phyloP scores from a whole-genome alignment of 2,888 invertebrate species.

The Pristionchus japonicus region DNA sequence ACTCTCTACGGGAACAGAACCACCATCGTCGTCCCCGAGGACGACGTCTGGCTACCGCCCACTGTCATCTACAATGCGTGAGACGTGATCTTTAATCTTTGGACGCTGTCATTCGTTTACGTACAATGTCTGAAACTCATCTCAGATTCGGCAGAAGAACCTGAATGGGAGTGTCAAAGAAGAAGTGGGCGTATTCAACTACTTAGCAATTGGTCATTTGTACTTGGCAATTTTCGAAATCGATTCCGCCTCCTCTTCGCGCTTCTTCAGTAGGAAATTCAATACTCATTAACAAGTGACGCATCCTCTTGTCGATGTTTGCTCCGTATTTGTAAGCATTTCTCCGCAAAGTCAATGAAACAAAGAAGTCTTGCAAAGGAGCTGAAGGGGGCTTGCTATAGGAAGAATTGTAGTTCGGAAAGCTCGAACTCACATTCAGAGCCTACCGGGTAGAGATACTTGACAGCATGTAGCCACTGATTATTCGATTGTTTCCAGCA shows the following conservation, averaged over 20 bases:
- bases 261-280: background rate
- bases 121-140: too few species aligned
- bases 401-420: too few species aligned
- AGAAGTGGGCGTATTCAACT: background rate
- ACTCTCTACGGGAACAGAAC: background rate
- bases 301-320: background rate
- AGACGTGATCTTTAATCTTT: background rate
- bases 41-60: constrained; percentile 21
- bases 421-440: too few species aligned
- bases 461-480: too few species aligned
- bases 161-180: background rate
- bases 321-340: background rate
- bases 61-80: constrained; percentile 37
- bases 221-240: background rate
- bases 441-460: too few species aligned
- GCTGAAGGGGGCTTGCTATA: too few species aligned
- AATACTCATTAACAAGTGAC: background rate
- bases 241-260: background rate
- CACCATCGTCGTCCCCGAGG: constrained; percentile 20
- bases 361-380: background rate
- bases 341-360: background rate
- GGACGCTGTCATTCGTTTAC: background rate
- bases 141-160: too few species aligned
- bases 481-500: background rate
- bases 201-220: too few species aligned